Percentiles rank a stretch among this genome's conserved stretches.
phyloP scores from a whole-genome alignment of 1,140 invertebrate genomes.

The Prorops nasuta region DNA sequence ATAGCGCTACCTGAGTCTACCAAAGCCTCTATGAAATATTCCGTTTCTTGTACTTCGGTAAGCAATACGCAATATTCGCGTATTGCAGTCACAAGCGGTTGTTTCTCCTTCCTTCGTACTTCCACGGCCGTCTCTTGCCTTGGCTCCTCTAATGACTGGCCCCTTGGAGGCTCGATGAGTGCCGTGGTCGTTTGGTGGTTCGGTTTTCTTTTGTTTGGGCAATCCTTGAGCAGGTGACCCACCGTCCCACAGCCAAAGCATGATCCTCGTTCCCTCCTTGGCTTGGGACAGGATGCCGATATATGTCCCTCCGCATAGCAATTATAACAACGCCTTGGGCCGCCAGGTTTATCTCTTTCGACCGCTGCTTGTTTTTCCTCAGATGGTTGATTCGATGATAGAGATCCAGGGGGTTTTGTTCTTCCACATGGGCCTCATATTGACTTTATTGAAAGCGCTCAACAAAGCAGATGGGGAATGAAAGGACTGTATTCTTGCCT shows the following conservation, averaged over 20 bases:
- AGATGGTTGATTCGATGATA: background rate
- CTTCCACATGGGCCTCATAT: background rate
- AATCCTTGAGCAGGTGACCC: constrained; percentile 1
- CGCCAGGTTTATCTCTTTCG: background rate
- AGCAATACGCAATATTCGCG: background rate
- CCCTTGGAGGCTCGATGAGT: too few relatives aligned
- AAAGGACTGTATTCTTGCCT: background rate
- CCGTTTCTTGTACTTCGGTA: background rate
- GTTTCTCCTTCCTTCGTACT: background rate
- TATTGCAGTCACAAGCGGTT: background rate
- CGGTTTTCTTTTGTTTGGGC: background rate
- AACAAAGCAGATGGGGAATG: background rate
- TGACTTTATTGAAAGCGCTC: background rate
- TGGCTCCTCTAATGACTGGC: background rate
- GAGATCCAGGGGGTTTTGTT: background rate
- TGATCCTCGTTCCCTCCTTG: background rate
- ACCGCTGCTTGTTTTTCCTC: background rate
- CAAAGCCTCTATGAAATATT: constrained; percentile 9
- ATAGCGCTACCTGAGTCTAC: constrained; percentile 15
- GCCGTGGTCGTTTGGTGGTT: too few relatives aligned
- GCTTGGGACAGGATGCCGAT: background rate
- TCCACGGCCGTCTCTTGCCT: background rate
- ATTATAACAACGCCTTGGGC: constrained; percentile 3
- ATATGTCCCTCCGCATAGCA: constrained; percentile 4
- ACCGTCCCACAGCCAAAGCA: background rate